Evolutionary conservation across 2,113 vertebrate species (phyloP), one percentile per base, ranked within the genome.

Genomic region (Nibea albiflora): DNA sequence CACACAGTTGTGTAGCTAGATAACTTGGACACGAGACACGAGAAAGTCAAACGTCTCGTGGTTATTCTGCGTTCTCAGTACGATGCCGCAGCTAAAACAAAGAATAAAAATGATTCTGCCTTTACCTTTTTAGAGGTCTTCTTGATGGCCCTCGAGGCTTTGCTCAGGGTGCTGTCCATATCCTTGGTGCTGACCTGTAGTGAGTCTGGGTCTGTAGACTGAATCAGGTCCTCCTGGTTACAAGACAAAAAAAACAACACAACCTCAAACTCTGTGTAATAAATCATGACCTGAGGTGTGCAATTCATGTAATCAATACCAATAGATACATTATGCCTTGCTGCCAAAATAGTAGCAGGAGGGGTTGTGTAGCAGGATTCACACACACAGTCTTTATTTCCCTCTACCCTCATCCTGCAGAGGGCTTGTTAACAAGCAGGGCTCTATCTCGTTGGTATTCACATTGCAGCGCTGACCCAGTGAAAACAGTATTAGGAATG

Each of bases 141-240:
- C 93, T 97, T 99, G 92, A 99, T 97, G 91, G 97, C 98, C 75
- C 98, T 96, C 83, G 98, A 99, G 80, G 98, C 98, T 93, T 97
- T 96, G 92, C 98, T 99, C 90, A 99, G 92, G n/a, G 98, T 99
- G 91, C 98, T 99, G 89, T 98, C 98, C 98, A 99, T 96, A 87
- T 99, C 98, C 94, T 99, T 99, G 52, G 98, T 99, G 95, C 93
- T 99, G 85, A 99, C 95, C 95, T 99, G 97, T 69, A 99, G 94
- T 5, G 97, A 95, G 84, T 99, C 97, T 49, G 98, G 97, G 87
- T 99, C 96, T 77, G 96, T 95, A 76, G 89, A 90, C 67, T 97
- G 98, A 92, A 99, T 99, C 57, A 99, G 95, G 87, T 99, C 96
- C 92, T 98, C 98, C 98, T 99, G 87, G 42, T 84, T 85, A 83